Evolutionary conservation across 2,888 invertebrate species (phyloP).

Genomic region (Campoplex nolae): DNA sequence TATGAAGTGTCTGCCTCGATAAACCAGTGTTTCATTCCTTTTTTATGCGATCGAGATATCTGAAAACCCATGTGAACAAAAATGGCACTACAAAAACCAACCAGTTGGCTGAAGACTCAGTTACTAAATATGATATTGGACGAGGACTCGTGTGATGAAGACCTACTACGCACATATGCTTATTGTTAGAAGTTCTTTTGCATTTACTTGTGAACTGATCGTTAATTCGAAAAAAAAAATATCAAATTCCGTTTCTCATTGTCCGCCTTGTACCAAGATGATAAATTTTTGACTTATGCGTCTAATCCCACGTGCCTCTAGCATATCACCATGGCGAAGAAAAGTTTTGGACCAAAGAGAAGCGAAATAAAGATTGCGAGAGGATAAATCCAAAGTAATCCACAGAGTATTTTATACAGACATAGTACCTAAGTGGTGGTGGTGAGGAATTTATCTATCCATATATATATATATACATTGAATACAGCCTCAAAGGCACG

Average conservation of each 20-base stretch:
- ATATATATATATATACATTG: constrained; percentile 39
- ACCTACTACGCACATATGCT: background rate
- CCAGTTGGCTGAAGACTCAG: background rate
- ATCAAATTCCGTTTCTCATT: background rate
- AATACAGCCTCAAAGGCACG: constrained; percentile 44
- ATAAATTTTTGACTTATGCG: background rate
- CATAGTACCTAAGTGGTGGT: background rate
- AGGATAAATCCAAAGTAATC: constrained; percentile 58
- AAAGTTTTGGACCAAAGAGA: constrained; percentile 7
- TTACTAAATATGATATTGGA: background rate
- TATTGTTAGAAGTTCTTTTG: background rate
- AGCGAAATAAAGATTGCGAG: constrained; percentile 51
- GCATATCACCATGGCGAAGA: constrained; percentile 1
- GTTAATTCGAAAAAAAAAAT: background rate
- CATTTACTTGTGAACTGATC: background rate
- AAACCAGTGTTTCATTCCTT: constrained; percentile 6
- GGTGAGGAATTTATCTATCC: background rate
- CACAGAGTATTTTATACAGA: constrained; percentile 23
- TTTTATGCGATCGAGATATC: background rate
- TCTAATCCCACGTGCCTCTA: constrained; percentile 50
- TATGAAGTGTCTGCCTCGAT: constrained; percentile 14
- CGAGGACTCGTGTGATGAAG: background rate
- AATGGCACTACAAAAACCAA: background rate
- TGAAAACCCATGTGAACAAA: background rate
- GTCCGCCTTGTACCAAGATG: background rate